These are phyloP conservation scores for Lasioglossum malachurum DNA, from an alignment of 2,888 invertebrate species.

Conservation along the genomic window DNA sequence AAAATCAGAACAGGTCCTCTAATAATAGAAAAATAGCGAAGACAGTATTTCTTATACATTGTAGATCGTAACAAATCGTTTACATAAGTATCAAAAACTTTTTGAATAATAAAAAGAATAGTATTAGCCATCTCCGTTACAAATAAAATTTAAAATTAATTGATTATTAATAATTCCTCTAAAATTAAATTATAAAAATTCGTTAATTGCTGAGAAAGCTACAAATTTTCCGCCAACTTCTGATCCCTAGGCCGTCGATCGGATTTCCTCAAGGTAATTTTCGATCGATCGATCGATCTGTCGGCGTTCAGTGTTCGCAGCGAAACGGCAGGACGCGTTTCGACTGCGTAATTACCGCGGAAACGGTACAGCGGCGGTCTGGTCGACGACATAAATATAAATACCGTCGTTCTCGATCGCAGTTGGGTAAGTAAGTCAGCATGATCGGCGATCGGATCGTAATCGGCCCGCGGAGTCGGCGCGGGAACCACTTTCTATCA, in stretches of 20 bases:
- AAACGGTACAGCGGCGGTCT: conserved; percentile 52
- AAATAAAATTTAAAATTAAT: too few species aligned
- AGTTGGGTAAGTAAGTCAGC: conserved; percentile 45
- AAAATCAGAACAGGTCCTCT: too few species aligned
- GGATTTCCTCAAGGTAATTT: conserved; percentile 20
- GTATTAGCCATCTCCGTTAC: too few species aligned
- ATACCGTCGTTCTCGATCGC: conserved; percentile 41
- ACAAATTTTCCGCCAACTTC: neutral
- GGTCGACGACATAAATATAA: conserved; percentile 66
- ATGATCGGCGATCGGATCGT: conserved; percentile 24
- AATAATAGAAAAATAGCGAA: too few species aligned
- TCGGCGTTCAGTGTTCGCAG: conserved; percentile 30
- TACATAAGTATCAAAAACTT: too few species aligned
- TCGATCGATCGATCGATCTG: conserved; percentile 35
- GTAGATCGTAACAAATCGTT: too few species aligned
- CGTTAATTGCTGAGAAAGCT: too few species aligned
- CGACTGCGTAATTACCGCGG: conserved; percentile 65
- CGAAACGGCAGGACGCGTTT: conserved; percentile 48
- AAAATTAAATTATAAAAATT: too few species aligned
- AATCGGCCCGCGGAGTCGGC: conserved; percentile 59
- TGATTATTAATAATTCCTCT: too few species aligned
- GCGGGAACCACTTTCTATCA: conserved; percentile 74
- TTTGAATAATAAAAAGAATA: too few species aligned
- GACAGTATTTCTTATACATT: too few species aligned
- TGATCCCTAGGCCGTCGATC: neutral